Evolutionary conservation across 2,113 vertebrate genomes (phyloP), one percentile per base, ranked within the genome.

Genomic region (Cottus gobio): DNA sequence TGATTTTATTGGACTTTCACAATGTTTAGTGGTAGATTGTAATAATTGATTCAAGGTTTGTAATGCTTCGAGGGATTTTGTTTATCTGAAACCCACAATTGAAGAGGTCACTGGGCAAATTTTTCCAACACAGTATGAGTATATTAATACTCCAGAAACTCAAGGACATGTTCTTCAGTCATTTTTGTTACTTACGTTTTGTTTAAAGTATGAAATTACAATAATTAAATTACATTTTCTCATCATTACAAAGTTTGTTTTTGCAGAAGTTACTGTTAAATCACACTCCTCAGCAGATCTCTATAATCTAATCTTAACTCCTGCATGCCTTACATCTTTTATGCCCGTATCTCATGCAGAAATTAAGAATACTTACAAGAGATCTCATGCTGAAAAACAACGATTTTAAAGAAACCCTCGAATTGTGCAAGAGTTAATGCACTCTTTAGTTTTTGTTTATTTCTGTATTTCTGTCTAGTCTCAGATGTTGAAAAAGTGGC

Each of bases 1-100:
- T 11, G 52, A 62, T 61, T 82, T 71, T 70, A 61, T 75, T 80
- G 24, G 56, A 61, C 54, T 34, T 63, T 28, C 10, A 66, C 1
- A 5, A 66, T 44, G n/a, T 80, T 77, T 48, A 64, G 42, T 58
- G 64, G 71, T 58, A 73, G 67, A 81, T 73, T 39, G 28, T 61
- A 66, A 87, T 77, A 52, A 46, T 3, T 71, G 10, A 28, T 73
- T 62, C 42, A 20, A 67, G 13, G 26, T 69, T 61, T 69, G 7
- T 63, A 61, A 62, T 58, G 77, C 22, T 77, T 54, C 62, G 4
- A 48, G n/a, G 28, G 46, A 58, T 71, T 58, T 28, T 74, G 37
- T 79, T 71, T 74, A 68, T 71, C 18, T 3, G 2, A 75, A 77
- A 61, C 15, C 20, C 1, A 9, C 15, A 30, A 31, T 52, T 31